These are phyloP conservation scores for Odobenus rosmarus DNA, from an alignment of 2,113 vertebrate genomes.

Conservation along the genomic window DNA sequence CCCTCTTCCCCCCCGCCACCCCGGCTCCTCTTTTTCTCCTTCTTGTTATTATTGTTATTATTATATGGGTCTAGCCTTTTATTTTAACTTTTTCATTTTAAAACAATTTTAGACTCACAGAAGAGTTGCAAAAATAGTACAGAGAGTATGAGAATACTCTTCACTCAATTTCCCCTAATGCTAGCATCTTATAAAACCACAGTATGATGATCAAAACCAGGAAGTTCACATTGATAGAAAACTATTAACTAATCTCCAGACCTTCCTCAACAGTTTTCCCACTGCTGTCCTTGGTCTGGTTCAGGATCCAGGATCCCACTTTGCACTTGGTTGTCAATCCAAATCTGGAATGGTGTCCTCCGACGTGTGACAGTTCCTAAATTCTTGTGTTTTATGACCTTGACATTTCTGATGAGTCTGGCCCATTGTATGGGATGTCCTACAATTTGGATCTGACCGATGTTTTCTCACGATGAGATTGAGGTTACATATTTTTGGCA, in stretches of 20 bases:
- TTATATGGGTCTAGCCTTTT: neutral
- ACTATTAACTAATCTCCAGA: neutral
- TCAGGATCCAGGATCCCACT: neutral
- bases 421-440: neutral
- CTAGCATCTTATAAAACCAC: neutral
- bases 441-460: neutral
- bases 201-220: neutral
- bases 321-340: neutral
- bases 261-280: neutral
- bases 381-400: neutral
- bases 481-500: neutral
- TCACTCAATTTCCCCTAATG: neutral
- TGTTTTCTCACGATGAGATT: neutral
- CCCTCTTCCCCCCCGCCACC: neutral
- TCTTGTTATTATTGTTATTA: neutral
- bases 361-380: neutral
- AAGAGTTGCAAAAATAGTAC: neutral
- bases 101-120: neutral
- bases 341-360: neutral
- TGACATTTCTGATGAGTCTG: neutral
- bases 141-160: neutral
- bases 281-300: neutral
- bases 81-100: conserved; percentile 18
- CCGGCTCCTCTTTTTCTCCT: neutral
- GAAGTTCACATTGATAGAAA: neutral